A percentile compares a stretch with the other conserved stretches of the same genome.
phyloP scores from a whole-genome alignment of 2,888 invertebrate species.

The Agriopis leucophaearia region DNA sequence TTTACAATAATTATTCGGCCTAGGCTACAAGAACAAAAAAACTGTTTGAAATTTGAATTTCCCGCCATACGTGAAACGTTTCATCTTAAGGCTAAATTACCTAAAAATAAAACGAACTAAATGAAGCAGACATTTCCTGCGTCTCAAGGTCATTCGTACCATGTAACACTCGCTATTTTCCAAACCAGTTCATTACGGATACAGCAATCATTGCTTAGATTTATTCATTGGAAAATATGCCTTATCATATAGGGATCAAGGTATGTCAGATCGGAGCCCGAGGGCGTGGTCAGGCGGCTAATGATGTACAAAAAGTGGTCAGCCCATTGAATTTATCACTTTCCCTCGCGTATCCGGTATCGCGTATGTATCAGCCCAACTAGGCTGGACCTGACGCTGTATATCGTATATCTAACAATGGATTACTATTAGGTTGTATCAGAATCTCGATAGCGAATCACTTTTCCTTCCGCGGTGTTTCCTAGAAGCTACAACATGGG shows the following conservation, averaged over 20 bases:
- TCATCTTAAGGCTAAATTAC: conserved; percentile 5
- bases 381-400: conserved; percentile 59
- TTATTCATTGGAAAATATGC: conserved; percentile 23
- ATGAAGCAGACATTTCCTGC: conserved; percentile 7
- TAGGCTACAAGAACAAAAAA: too few relatives aligned
- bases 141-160: conserved; percentile 5
- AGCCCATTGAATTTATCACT: conserved; percentile 67
- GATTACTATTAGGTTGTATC: conserved; percentile 54
- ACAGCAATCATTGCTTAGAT: not conserved
- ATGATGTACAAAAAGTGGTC: conserved; percentile 55
- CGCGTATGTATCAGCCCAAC: conserved; percentile 56
- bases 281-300: conserved; percentile 46
- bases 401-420: conserved; percentile 58
- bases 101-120: conserved; percentile 9
- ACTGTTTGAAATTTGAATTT: too few relatives aligned
- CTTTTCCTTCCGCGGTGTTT: too few relatives aligned
- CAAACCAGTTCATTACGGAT: conserved; percentile 15
- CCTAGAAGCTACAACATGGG: too few relatives aligned
- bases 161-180: conserved; percentile 13
- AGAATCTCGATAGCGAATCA: conserved; percentile 37
- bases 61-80: too few relatives aligned
- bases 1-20: too few relatives aligned
- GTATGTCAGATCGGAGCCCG: conserved; percentile 19
- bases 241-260: conserved; percentile 14
- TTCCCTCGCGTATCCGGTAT: conserved; percentile 63